Base-by-base conservation (phyloP, 2,113 vertebrate species). In the Phylloscopus trochiloides region DNA sequence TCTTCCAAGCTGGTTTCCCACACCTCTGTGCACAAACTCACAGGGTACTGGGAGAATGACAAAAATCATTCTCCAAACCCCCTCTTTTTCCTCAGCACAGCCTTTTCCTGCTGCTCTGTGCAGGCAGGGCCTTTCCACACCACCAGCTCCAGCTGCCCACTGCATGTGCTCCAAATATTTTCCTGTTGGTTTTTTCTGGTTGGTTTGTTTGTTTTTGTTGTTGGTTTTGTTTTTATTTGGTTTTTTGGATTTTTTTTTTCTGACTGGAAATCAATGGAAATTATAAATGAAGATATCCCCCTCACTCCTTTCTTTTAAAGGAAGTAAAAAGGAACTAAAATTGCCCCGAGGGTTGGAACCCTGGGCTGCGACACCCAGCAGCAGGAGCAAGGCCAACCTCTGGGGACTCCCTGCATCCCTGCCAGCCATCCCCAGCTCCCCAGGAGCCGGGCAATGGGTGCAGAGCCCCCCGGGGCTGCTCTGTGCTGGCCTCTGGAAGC, bases 291-390 rank as follows among this genome's bases (percentile, higher is more conserved):
- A 51, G 59, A 6, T 12, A 19, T 51, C 32, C 6, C 24, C 13
- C 16, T 2, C 3, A 3, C 24, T 32, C 21, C 6, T 59, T 66
- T 32, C 17, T 63, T 42, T 22, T 4, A 5, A 54, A 55, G 54
- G 54, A 21, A n/a, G 20, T 6, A 21, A 22, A 57, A 57, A 57
- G 20, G 54, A n/a, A 22, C 13, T 29, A 3, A 24, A 28, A 16
- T 2, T 3, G 0, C 19, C 0, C 36, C 0, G 14, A 2, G 7
- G 0, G 1, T 7, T 5, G 26, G 45, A 18, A 6, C 26, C 0
- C 2, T 0, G 17, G 22, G 14, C 32, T 5, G 14, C 0, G 18
- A 20, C 1, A 14, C 6, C 51, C 54, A 4, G 1, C 55, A 2
- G 20, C 32, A 6, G 22, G 9, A 43, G 28, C 6, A 0, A 29